These are phyloP conservation scores for Macheiramphus alcinus DNA, from an alignment of 2,113 vertebrate species.

Conservation along the genomic window DNA sequence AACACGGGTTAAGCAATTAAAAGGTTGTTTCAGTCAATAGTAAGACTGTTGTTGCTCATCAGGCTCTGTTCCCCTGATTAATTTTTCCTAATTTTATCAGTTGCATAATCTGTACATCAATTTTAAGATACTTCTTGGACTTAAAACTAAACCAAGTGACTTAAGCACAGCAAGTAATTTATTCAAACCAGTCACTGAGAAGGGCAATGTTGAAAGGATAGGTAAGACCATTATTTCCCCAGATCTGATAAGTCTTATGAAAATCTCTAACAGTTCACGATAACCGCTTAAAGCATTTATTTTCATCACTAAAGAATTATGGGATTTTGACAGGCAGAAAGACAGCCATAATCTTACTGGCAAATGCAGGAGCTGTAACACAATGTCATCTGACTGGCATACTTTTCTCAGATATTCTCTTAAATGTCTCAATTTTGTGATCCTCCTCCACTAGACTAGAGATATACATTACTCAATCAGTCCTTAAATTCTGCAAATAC, in stretches of 20 bases:
- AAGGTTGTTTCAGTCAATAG: neutral
- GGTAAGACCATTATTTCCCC: neutral
- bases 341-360: no score
- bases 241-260: neutral
- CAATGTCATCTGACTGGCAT: neutral
- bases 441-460: neutral
- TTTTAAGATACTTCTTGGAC: no score
- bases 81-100: neutral
- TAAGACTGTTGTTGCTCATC: neutral
- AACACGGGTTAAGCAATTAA: neutral
- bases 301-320: neutral
- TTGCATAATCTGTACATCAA: neutral
- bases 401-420: neutral
- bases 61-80: neutral
- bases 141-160: neutral
- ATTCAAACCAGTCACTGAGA: neutral
- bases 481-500: neutral
- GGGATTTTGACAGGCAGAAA: neutral
- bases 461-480: no score
- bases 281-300: neutral
- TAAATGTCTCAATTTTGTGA: neutral
- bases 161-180: neutral
- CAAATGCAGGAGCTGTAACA: neutral
- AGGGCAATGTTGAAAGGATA: neutral
- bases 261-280: neutral